phyloP scores from a whole-genome alignment of 2,113 vertebrate species.

The Sebastes fasciatus region DNA sequence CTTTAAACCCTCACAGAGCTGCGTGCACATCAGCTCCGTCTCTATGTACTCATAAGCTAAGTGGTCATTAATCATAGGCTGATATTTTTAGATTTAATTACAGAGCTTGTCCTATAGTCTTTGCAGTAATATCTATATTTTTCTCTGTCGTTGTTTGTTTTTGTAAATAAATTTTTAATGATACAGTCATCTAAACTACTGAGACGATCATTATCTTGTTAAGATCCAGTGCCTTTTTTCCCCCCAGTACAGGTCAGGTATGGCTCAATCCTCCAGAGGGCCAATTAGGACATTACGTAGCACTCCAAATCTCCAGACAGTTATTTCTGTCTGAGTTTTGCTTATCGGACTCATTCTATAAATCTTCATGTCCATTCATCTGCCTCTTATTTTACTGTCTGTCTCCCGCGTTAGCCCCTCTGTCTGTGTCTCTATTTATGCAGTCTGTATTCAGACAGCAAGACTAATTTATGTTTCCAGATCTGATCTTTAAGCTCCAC shows the following conservation, averaged over 20 bases:
- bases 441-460: conserved; percentile 30
- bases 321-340: conserved; percentile 57
- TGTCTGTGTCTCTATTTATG: conserved; percentile 44
- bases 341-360: conserved; percentile 64
- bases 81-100: conserved; percentile 80
- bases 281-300: conserved; percentile 77
- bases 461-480: neutral
- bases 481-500: conserved; percentile 39
- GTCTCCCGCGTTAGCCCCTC: conserved; percentile 15
- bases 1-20: conserved; percentile 24
- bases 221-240: conserved; percentile 26
- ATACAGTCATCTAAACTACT: conserved; percentile 49
- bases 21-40: conserved; percentile 28
- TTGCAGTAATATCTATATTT: conserved; percentile 31
- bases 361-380: conserved; percentile 53
- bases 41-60: conserved; percentile 58
- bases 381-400: conserved; percentile 48
- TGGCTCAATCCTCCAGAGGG: conserved; percentile 65
- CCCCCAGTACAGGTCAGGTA: conserved; percentile 49
- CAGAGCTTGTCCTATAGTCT: conserved; percentile 51
- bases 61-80: conserved; percentile 75
- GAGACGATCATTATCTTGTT: conserved; percentile 66
- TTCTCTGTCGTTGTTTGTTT: neutral
- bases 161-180: conserved; percentile 55
- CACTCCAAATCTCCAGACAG: conserved; percentile 55